These are phyloP conservation scores for Schlechtendalia chinensis DNA, from an alignment of 1,140 invertebrate genomes.

Conservation along the genomic window DNA sequence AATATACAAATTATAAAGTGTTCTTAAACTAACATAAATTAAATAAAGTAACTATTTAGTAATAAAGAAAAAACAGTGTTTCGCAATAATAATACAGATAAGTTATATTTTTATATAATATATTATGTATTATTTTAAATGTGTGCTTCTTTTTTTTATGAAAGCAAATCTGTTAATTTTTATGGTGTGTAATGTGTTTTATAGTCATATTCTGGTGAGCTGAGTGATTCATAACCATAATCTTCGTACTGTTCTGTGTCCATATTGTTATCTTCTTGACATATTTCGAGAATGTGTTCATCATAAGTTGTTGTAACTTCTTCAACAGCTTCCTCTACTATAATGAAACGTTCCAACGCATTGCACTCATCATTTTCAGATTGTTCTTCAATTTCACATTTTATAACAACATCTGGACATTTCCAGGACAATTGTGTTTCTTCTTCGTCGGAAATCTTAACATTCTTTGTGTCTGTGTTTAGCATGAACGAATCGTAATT, in stretches of 20 bases:
- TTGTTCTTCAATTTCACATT: slow-evolving; percentile 28
- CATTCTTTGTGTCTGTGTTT: slow-evolving; percentile 16
- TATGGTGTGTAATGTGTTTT: slow-evolving; percentile 16
- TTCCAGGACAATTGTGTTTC: neutral
- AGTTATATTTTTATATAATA: neutral
- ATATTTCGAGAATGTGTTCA: slow-evolving; percentile 45
- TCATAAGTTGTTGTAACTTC: slow-evolving; percentile 36
- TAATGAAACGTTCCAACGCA: slow-evolving; percentile 36
- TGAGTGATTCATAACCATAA: slow-evolving; percentile 45
- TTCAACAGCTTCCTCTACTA: slow-evolving; percentile 44
- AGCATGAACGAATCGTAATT: neutral
- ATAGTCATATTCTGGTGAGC: slow-evolving; percentile 41
- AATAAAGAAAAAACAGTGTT: neutral
- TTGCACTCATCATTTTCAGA: slow-evolving; percentile 6
- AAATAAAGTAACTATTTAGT: neutral
- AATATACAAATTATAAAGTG: neutral
- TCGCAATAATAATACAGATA: slow-evolving; percentile 8
- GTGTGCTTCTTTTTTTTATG: neutral
- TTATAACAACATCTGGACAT: neutral
- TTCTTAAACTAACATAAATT: slow-evolving; percentile 9
- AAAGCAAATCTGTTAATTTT: neutral
- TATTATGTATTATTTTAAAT: neutral
- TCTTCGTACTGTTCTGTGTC: slow-evolving; percentile 37
- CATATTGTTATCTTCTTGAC: slow-evolving; percentile 25
- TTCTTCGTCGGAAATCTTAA: slow-evolving; percentile 17